Conservation (phyloP, 2,797 vertebrate genomes). For the Artibeus jamaicensis region DNA sequence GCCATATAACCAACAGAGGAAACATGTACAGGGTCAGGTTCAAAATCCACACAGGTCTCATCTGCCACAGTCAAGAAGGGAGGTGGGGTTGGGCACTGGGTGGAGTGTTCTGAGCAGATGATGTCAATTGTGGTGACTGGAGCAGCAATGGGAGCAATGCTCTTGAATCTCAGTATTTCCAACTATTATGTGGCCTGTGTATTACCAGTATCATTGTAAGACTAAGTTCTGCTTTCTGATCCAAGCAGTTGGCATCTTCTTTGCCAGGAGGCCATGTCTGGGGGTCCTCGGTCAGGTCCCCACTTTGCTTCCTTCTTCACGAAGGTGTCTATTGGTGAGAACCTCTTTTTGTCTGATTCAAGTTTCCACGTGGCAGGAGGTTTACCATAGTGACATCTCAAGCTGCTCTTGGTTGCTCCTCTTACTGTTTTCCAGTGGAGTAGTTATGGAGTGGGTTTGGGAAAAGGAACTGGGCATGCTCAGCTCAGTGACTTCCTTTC, state of each 20-base stretch:
- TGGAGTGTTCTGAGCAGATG: not conserved
- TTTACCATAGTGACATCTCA: not conserved
- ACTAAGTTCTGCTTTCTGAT: not conserved
- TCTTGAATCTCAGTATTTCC: not conserved
- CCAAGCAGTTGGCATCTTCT: not conserved
- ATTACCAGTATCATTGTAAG: not conserved
- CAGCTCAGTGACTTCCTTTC: not conserved
- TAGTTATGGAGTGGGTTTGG: not conserved
- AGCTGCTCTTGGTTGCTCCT: not conserved
- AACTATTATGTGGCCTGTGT: not conserved
- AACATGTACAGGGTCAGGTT: not conserved
- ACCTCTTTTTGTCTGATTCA: not conserved
- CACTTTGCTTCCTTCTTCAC: not conserved
- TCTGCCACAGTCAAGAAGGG: not conserved
- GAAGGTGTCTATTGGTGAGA: not conserved
- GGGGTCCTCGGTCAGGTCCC: not conserved
- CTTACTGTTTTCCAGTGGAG: not conserved
- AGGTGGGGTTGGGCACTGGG: not conserved
- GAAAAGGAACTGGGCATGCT: not conserved
- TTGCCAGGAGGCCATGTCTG: not conserved
- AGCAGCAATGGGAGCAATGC: not conserved
- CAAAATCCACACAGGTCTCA: not conserved
- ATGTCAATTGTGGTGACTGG: accelerated
- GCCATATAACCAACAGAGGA: not conserved
- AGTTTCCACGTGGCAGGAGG: not conserved